phyloP scores from a whole-genome alignment of 1,140 invertebrate genomes.

The Thaumatotibia leucotreta region DNA sequence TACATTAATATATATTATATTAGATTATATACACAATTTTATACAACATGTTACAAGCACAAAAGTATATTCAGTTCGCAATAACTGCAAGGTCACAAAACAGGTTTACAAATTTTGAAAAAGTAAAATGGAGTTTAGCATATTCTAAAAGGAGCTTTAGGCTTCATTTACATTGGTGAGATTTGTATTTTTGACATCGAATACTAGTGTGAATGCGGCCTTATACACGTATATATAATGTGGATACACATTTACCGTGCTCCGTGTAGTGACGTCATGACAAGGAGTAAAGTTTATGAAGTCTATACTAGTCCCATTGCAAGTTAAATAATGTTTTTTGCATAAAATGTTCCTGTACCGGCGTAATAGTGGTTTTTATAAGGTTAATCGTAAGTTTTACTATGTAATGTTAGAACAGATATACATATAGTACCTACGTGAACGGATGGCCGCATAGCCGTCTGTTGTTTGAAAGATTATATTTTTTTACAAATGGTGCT shows the following conservation, averaged over 20 bases:
- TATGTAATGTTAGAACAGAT: constrained; percentile 43
- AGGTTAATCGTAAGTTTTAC: constrained; percentile 51
- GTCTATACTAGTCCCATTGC: constrained; percentile 71
- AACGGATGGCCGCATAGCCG: constrained; percentile 23
- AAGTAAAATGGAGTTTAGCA: constrained; percentile 22
- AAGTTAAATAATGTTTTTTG: constrained; percentile 65
- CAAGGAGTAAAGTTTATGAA: constrained; percentile 50
- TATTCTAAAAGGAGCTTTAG: constrained; percentile 56
- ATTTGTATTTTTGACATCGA: constrained; percentile 55
- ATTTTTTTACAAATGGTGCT: constrained; percentile 75
- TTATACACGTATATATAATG: constrained; percentile 51
- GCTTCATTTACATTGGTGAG: constrained; percentile 61
- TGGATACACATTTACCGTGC: constrained; percentile 42
- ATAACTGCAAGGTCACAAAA: constrained; percentile 50
- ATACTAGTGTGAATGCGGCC: constrained; percentile 66
- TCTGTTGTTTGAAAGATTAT: constrained; percentile 54
- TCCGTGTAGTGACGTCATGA: constrained; percentile 48
- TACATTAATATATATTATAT: neutral
- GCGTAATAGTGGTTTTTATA: constrained; percentile 65
- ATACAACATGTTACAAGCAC: constrained; percentile 13
- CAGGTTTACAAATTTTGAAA: constrained; percentile 21
- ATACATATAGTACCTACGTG: constrained; percentile 18
- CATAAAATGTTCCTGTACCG: constrained; percentile 73
- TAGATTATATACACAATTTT: constrained; percentile 11
- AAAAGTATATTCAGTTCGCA: constrained; percentile 22